Evolutionary conservation across 1,140 invertebrate genomes (phyloP).

Genomic region (Pararge aegeria): DNA sequence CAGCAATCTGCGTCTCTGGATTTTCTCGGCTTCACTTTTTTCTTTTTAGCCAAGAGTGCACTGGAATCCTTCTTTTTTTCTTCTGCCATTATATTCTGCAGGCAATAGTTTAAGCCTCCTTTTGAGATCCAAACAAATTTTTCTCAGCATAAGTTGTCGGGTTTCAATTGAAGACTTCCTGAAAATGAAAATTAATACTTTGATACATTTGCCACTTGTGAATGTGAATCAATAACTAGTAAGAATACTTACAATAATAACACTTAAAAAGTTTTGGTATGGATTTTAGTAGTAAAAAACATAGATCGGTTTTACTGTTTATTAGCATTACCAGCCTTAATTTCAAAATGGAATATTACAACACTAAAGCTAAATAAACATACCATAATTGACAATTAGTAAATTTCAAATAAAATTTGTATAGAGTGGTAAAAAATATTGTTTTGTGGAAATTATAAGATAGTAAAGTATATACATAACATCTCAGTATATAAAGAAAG

Average conservation of each 20-base stretch:
- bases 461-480: conserved; percentile 59
- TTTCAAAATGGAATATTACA: conserved; percentile 72
- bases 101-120: conserved; percentile 6
- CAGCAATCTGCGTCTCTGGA: conserved; percentile 87
- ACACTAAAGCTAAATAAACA: conserved; percentile 59
- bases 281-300: conserved; percentile 18
- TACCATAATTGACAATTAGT: conserved; percentile 57
- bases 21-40: conserved; percentile 73
- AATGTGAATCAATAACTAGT: background rate
- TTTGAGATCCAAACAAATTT: conserved; percentile 3
- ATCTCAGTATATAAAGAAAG: conserved; percentile 40
- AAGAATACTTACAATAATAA: conserved; percentile 22
- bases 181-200: conserved; percentile 17
- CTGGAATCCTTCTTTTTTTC: conserved; percentile 68
- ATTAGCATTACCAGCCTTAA: conserved; percentile 49
- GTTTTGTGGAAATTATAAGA: conserved; percentile 45
- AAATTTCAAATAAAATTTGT: conserved; percentile 52
- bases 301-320: conserved; percentile 34
- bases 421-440: conserved; percentile 58
- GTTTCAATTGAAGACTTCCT: background rate
- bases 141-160: conserved; percentile 21
- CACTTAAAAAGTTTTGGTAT: background rate
- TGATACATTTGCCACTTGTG: background rate
- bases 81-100: conserved; percentile 54
- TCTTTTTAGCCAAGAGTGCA: conserved; percentile 63